phyloP scores from a whole-genome alignment of 2,888 invertebrate genomes.

The Strigamia maritima region DNA sequence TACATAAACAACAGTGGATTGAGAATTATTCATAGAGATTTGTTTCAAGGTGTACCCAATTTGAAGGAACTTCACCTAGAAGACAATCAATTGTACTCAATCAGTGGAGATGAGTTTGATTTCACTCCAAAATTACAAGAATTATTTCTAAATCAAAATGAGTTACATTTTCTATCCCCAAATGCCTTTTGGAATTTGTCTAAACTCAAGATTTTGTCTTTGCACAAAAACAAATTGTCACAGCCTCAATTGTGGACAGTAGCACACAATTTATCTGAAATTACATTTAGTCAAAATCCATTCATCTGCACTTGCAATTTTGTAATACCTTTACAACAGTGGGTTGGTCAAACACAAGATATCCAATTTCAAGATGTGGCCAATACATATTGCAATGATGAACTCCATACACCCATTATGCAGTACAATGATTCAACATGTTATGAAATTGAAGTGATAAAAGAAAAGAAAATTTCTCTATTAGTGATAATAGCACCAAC shows the following conservation, averaged over 20 bases:
- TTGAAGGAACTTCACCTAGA: not conserved
- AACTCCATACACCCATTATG: not conserved
- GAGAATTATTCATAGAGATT: not conserved
- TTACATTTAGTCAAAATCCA: not conserved
- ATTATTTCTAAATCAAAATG: not conserved
- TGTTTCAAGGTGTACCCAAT: not conserved
- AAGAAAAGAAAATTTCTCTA: not conserved
- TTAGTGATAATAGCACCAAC: not conserved
- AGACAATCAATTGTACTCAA: not conserved
- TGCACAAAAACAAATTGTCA: not conserved
- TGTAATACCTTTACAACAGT: not conserved
- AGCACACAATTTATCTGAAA: not conserved
- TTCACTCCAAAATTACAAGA: not conserved
- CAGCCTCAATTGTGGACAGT: not conserved
- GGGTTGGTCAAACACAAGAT: not conserved
- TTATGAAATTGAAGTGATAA: not conserved
- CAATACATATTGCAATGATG: not conserved
- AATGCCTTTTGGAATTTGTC: not conserved
- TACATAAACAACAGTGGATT: not conserved
- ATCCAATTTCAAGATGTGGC: not conserved
- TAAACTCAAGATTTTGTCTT: not conserved
- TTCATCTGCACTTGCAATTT: not conserved
- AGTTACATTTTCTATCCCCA: not conserved
- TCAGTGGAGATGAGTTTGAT: not conserved
- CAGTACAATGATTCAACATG: not conserved